Conservation (phyloP, 1,140 invertebrate genomes). For the Phymorhynchus buccinoides region DNA sequence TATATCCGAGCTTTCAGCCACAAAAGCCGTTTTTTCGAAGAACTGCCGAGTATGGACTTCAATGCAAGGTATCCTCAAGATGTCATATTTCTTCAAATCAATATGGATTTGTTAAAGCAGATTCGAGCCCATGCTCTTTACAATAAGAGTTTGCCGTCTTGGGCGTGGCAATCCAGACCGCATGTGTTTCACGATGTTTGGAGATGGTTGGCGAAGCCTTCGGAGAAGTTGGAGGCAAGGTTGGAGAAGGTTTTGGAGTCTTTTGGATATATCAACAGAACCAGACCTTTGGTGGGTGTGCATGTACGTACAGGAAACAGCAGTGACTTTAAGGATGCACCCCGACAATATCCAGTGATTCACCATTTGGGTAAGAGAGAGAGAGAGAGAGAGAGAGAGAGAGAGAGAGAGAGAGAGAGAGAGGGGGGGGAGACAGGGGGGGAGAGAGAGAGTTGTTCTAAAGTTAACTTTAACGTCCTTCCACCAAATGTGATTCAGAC, state of each 20-base stretch:
- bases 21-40: neutral
- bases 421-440: no score
- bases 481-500: no score
- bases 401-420: no score
- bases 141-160: neutral
- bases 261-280: no score
- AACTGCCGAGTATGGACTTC: slow-evolving; percentile 7
- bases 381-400: no score
- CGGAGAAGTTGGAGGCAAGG: neutral
- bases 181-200: neutral
- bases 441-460: no score
- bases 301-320: slow-evolving; percentile 53
- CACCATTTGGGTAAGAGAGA: no score
- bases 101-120: neutral
- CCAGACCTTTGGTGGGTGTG: slow-evolving; percentile 43
- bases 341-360: no score
- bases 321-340: no score
- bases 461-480: no score
- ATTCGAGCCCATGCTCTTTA: neutral
- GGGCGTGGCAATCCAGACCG: neutral
- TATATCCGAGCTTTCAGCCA: neutral
- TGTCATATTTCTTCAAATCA: slow-evolving; percentile 21
- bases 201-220: neutral
- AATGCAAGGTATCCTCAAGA: slow-evolving; percentile 9
- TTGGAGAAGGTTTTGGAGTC: neutral